These are phyloP conservation scores for Fulmarus glacialis DNA, from an alignment of 2,113 vertebrate genomes.

Conservation along the genomic window DNA sequence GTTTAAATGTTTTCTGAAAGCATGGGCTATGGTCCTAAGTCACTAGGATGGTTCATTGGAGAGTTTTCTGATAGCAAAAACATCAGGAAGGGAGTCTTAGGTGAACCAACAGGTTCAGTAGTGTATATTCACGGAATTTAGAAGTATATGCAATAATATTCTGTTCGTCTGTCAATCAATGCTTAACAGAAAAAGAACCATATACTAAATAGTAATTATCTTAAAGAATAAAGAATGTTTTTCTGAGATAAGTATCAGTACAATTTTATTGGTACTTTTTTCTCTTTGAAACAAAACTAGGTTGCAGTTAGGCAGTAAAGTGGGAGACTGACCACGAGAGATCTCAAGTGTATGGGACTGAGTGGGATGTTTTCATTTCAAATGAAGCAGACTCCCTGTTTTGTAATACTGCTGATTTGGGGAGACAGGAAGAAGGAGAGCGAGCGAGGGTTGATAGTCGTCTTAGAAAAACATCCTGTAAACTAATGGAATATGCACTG, in stretches of 20 bases:
- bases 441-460: accelerated
- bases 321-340: neutral
- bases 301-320: neutral
- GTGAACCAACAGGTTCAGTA: neutral
- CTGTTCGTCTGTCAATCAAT: neutral
- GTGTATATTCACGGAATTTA: neutral
- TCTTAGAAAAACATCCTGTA: neutral
- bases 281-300: neutral
- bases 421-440: neutral
- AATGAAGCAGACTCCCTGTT: neutral
- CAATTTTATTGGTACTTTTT: neutral
- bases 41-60: neutral
- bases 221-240: neutral
- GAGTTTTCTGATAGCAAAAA: neutral
- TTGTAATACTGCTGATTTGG: neutral
- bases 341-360: neutral
- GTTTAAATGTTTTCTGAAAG: neutral
- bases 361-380: neutral
- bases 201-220: neutral
- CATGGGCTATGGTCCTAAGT: neutral
- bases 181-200: neutral
- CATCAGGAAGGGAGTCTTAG: neutral
- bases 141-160: neutral
- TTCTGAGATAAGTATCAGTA: neutral
- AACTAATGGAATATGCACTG: neutral